Conservation (phyloP, 2,888 invertebrate genomes). For the Ferdinandea cuprea region DNA sequence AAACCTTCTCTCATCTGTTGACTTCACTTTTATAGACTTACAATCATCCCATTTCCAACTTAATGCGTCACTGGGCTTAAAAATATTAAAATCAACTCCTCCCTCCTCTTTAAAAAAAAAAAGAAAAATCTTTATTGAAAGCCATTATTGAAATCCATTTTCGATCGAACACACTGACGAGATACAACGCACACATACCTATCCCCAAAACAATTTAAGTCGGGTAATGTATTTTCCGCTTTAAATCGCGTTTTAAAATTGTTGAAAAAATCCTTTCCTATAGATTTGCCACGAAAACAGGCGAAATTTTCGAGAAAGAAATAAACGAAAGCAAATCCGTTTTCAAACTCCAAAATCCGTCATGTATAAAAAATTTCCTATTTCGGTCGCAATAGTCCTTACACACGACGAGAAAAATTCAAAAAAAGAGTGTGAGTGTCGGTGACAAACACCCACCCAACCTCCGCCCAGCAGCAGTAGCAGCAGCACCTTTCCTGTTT, state of each 20-base stretch:
- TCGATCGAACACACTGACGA: no score
- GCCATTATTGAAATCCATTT: no score
- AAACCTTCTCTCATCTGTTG: no score
- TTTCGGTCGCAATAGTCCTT: conserved; percentile 26
- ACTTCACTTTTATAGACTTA: no score
- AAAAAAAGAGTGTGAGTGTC: conserved; percentile 1
- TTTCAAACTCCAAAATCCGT: conserved; percentile 22
- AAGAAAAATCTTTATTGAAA: no score
- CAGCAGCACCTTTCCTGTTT: no score
- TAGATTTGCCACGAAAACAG: conserved; percentile 40
- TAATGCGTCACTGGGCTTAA: no score
- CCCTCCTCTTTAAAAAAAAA: no score
- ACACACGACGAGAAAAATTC: background rate
- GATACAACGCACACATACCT: no score
- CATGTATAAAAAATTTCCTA: conserved; percentile 28
- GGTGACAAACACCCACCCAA: conserved; percentile 43
- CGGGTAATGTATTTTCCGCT: background rate
- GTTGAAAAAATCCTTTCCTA: conserved; percentile 42
- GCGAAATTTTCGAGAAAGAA: conserved; percentile 4
- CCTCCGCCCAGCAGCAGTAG: conserved; percentile 29
- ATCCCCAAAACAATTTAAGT: no score
- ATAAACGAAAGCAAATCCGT: background rate
- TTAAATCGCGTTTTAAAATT: conserved; percentile 42
- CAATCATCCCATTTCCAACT: no score
- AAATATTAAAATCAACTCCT: no score